Conservation (phyloP, 2,113 vertebrate genomes). For the Puffinus mauretanicus region DNA sequence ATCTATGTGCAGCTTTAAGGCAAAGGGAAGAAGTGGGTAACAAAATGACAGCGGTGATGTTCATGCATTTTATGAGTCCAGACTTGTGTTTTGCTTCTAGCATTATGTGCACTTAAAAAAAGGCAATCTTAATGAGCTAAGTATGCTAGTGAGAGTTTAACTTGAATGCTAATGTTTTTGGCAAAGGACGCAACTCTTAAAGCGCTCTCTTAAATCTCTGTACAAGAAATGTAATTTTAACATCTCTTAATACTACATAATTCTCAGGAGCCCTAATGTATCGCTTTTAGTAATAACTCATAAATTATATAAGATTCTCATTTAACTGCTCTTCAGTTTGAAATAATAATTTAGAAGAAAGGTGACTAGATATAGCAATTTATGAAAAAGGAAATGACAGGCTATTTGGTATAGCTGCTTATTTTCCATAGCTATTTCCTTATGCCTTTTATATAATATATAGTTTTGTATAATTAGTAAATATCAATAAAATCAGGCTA, state of each 20-base stretch:
- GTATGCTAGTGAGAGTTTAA: neutral
- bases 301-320: neutral
- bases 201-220: neutral
- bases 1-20: neutral
- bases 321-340: neutral
- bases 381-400: neutral
- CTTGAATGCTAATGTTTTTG: neutral
- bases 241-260: neutral
- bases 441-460: neutral
- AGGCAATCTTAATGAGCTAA: neutral
- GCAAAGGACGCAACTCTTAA: neutral
- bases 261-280: neutral
- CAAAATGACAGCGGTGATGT: neutral
- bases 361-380: neutral
- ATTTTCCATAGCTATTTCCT: neutral
- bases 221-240: neutral
- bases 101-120: neutral
- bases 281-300: neutral
- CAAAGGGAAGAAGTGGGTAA: neutral
- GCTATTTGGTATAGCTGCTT: neutral
- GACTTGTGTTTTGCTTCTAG: constrained; percentile 32
- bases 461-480: neutral
- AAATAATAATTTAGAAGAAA: neutral
- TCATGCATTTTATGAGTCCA: neutral
- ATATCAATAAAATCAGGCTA: neutral